These are phyloP conservation scores for Cremastobaeus sp. DNA, from an alignment of 2,888 invertebrate species.

Conservation along the genomic window DNA sequence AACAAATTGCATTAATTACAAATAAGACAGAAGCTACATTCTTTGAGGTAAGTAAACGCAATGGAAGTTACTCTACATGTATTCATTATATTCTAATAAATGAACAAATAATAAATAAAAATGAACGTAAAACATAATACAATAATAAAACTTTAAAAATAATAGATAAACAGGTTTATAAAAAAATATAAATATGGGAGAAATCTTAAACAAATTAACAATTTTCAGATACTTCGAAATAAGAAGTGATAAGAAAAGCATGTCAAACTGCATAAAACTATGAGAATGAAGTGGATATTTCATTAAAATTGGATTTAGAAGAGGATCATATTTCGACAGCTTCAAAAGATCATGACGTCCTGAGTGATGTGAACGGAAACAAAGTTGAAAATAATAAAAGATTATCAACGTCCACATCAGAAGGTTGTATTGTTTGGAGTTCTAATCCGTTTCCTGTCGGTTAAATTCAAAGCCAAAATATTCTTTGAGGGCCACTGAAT, in stretches of 20 bases:
- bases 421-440: slow-evolving; percentile 1
- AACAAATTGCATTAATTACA: no score
- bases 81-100: no score
- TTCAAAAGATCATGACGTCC: not conserved
- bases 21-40: no score
- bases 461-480: not conserved
- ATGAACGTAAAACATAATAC: no score
- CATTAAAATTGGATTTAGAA: not conserved
- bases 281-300: not conserved
- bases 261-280: not conserved
- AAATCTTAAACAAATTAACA: not conserved
- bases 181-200: not conserved
- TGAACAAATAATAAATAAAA: no score
- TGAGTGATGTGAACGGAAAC: slow-evolving; percentile 2
- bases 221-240: not conserved
- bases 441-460: slow-evolving; percentile 3
- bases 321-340: slow-evolving; percentile 1
- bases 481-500: slow-evolving; percentile 2
- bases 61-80: no score
- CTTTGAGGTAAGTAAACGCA: no score
- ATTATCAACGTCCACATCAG: not conserved
- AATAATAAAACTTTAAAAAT: no score
- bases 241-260: not conserved
- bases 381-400: not conserved
- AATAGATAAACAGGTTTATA: no score